Conservation (phyloP, 2,113 vertebrate genomes). For the Agapornis roseicollis region DNA sequence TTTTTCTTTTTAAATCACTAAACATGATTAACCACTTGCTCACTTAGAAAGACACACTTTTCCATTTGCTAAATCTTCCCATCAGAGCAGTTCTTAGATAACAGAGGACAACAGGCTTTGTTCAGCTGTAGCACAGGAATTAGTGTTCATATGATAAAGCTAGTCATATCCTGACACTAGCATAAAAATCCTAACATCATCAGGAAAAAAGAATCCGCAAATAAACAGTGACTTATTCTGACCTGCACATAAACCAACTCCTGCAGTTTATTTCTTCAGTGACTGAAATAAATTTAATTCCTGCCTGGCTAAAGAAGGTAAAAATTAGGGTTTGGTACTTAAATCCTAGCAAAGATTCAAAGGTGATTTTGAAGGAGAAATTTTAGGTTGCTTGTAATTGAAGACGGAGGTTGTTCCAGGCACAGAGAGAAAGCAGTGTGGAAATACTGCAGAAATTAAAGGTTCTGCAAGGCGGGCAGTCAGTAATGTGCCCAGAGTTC, state of each 20-base stretch:
- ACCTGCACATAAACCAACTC: background rate
- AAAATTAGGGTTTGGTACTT: background rate
- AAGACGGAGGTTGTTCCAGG: background rate
- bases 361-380: background rate
- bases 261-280: background rate
- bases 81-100: background rate
- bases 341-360: background rate
- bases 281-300: background rate
- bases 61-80: background rate
- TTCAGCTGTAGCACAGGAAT: background rate
- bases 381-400: background rate
- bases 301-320: background rate
- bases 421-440: background rate
- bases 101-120: background rate
- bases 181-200: background rate
- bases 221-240: background rate
- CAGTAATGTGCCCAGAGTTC: background rate
- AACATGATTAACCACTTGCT: background rate
- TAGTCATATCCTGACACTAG: background rate
- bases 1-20: background rate
- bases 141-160: background rate
- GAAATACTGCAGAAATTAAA: conserved; percentile 21
- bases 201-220: background rate
- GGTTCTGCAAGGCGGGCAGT: background rate
- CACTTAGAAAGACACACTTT: background rate